A percentile compares a stretch with the other conserved stretches of the same genome.
phyloP scores from a whole-genome alignment of 2,888 invertebrate genomes.

The Terebella lapidaria region DNA sequence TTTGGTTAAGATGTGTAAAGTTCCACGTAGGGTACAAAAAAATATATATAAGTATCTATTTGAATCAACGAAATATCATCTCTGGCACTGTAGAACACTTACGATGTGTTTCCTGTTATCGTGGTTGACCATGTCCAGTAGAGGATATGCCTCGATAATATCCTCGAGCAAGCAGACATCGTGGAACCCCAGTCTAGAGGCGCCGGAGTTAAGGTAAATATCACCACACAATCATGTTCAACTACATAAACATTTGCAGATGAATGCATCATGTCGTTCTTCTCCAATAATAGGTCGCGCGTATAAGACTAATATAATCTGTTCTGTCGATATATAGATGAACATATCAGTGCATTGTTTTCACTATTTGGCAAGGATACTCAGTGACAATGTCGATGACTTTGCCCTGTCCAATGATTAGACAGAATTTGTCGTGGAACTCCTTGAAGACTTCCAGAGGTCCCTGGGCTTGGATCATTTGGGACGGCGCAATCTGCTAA shows the following conservation, averaged over 20 bases:
- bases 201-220: conserved; percentile 6
- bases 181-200: conserved; percentile 48
- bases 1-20: no score
- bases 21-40: no score
- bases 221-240: not conserved
- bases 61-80: no score
- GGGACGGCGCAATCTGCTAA: conserved; percentile 41
- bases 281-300: no score
- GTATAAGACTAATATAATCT: no score
- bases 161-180: conserved; percentile 49
- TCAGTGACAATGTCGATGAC: conserved; percentile 47
- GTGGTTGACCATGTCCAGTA: conserved; percentile 52
- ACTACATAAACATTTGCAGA: not conserved
- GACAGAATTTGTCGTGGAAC: conserved; percentile 46
- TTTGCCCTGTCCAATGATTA: conserved; percentile 51
- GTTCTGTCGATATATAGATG: no score
- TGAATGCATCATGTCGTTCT: no score
- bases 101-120: conserved; percentile 42
- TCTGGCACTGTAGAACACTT: no score
- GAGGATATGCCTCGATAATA: conserved; percentile 45
- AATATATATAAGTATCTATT: no score
- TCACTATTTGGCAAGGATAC: conserved; percentile 50
- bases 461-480: conserved; percentile 50
- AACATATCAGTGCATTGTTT: no score
- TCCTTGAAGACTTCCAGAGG: conserved; percentile 45